phyloP scores from a whole-genome alignment of 1,140 invertebrate species.

The Notospermus geniculatus region DNA sequence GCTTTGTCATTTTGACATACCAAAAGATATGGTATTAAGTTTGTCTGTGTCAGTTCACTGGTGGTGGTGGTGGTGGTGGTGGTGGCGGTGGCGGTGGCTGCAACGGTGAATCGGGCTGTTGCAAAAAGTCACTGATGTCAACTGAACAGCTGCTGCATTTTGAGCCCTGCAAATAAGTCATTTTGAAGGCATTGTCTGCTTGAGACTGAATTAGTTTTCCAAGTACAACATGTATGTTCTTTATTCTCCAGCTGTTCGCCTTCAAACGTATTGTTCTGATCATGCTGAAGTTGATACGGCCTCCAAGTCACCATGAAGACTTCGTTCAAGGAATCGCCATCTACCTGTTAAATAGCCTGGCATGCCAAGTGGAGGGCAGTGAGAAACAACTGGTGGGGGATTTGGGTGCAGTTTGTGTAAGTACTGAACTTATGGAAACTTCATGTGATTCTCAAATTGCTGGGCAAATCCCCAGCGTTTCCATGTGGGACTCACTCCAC shows the following conservation, averaged over 20 bases:
- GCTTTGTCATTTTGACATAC: slow-evolving; percentile 91
- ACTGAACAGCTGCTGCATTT: no score
- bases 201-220: no score
- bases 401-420: slow-evolving; percentile 79
- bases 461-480: no score
- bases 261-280: slow-evolving; percentile 85
- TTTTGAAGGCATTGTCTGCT: no score
- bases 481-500: no score
- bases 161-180: no score
- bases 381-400: slow-evolving; percentile 89
- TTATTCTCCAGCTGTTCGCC: slow-evolving; percentile 74
- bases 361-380: slow-evolving; percentile 90
- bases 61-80: no score
- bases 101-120: no score
- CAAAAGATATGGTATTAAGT: slow-evolving; percentile 82
- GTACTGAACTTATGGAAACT: slow-evolving; percentile 6
- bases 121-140: no score
- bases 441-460: background rate
- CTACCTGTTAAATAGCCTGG: slow-evolving; percentile 90
- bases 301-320: slow-evolving; percentile 72
- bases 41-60: no score
- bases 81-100: no score
- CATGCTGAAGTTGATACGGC: slow-evolving; percentile 76
- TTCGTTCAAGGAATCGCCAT: slow-evolving; percentile 94
- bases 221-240: no score